Conservation (phyloP, 2,113 vertebrate genomes). For the Indri indri region DNA sequence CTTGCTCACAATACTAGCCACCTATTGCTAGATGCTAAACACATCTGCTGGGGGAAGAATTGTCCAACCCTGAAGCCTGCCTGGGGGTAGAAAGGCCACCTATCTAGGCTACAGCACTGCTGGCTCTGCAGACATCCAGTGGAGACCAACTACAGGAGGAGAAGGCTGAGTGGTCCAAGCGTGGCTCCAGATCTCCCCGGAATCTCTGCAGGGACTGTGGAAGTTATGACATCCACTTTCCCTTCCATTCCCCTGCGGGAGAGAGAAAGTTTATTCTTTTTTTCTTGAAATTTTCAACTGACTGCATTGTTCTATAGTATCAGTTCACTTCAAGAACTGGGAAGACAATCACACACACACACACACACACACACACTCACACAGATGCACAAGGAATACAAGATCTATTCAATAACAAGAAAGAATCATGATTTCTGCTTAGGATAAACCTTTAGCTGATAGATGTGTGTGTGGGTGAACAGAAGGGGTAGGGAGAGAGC, state of each 20-base stretch:
- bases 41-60: neutral
- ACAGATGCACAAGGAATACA: neutral
- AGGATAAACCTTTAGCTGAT: neutral
- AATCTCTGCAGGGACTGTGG: neutral
- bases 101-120: accelerated
- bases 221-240: neutral
- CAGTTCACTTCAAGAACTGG: neutral
- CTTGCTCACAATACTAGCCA: neutral
- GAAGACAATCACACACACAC: too few relatives aligned
- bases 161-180: too few relatives aligned
- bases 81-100: accelerated
- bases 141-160: neutral
- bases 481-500: neutral
- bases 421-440: neutral
- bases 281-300: neutral
- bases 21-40: too few relatives aligned
- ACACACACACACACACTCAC: neutral
- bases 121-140: neutral
- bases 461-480: neutral
- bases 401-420: neutral
- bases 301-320: neutral
- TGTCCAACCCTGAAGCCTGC: accelerated
- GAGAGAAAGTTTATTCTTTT: neutral
- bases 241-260: neutral
- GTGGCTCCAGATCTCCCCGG: accelerated